Evolutionary conservation across 2,888 invertebrate species (phyloP).

Genomic region (Coleophora deauratella): DNA sequence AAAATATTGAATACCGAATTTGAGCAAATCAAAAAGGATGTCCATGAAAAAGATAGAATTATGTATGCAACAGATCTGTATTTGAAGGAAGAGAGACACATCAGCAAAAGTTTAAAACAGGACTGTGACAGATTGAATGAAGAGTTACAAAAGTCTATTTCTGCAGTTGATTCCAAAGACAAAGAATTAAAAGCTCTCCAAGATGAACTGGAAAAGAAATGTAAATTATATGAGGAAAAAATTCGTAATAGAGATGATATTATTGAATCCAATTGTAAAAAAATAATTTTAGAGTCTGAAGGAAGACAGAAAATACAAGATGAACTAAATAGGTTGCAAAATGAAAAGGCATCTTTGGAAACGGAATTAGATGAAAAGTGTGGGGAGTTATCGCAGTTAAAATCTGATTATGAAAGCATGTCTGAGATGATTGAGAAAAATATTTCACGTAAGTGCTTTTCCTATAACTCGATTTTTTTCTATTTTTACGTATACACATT

Average conservation of each 20-base stretch:
- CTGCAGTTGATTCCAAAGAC: conserved; percentile 23
- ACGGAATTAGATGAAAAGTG: conserved; percentile 22
- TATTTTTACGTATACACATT: too few relatives aligned
- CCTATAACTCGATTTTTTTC: too few relatives aligned
- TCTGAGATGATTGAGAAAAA: conserved; percentile 22
- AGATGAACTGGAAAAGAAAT: conserved; percentile 18
- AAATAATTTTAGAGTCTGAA: conserved; percentile 18
- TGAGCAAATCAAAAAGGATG: conserved; percentile 19
- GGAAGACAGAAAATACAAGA: conserved; percentile 22
- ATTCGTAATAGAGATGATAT: conserved; percentile 18
- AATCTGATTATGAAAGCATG: conserved; percentile 21
- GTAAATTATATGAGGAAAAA: conserved; percentile 21
- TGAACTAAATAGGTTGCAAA: conserved; percentile 18
- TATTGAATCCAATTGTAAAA: conserved; percentile 17
- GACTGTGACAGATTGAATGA: conserved; percentile 22
- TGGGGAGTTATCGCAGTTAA: conserved; percentile 22
- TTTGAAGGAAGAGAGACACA: conserved; percentile 26
- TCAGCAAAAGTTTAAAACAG: conserved; percentile 18
- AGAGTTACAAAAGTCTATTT: conserved; percentile 18
- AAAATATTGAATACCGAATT: conserved; percentile 22
- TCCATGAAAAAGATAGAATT: conserved; percentile 28
- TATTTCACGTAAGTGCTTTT: conserved; percentile 23
- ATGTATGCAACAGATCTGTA: conserved; percentile 26
- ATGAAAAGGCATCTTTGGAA: conserved; percentile 25
- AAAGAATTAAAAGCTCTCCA: conserved; percentile 20